phyloP scores from a whole-genome alignment of 2,888 invertebrate genomes.

The Adela reaumurella region DNA sequence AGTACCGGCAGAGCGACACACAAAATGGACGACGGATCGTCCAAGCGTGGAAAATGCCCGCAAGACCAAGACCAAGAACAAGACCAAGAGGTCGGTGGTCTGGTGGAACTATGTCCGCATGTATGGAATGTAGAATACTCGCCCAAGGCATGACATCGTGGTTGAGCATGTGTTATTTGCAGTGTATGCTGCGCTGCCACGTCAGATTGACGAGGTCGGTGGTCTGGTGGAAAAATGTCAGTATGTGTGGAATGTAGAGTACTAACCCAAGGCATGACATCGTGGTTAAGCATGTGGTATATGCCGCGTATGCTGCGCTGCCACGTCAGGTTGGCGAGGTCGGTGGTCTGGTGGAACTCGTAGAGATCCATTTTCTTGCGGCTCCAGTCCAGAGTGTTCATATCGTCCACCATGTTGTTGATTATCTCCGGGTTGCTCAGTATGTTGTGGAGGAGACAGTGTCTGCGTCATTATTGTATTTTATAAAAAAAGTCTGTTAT shows the following conservation, averaged over 20 bases:
- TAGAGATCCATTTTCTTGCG: conserved; percentile 83
- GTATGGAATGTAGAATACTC: no score
- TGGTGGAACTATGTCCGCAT: no score
- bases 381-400: conserved; percentile 66
- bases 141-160: no score
- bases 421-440: conserved; percentile 55
- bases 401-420: conserved; percentile 61
- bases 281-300: conserved; percentile 61
- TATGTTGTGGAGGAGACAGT: conserved; percentile 63
- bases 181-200: no score
- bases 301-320: conserved; percentile 60
- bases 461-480: conserved; percentile 25
- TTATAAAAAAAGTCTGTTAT: no score
- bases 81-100: no score
- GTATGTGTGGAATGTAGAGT: no score
- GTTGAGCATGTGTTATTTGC: not conserved
- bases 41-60: no score
- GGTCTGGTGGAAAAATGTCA: no score
- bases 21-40: no score
- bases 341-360: conserved; percentile 79
- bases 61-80: no score
- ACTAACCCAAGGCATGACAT: conserved; percentile 65
- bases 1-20: no score
- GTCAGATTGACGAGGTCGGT: not conserved
- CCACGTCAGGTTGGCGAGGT: conserved; percentile 57